Base-by-base conservation (phyloP, 1,140 invertebrate genomes). In the Telenomus remus region DNA sequence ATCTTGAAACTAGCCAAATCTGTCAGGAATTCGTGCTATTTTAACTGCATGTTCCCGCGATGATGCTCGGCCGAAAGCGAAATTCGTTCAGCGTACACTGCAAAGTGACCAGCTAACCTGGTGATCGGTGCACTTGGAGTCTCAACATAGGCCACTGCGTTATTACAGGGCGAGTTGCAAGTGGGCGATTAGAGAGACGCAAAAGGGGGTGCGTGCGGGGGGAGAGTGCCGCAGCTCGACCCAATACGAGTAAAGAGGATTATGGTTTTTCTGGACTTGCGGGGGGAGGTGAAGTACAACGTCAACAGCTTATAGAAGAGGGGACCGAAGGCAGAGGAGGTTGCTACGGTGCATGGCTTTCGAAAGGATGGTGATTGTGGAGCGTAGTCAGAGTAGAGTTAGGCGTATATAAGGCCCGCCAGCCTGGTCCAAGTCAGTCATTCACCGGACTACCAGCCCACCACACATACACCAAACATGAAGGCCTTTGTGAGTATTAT, bases 321-420 rank as follows among this genome's bases (percentile, higher is more conserved):
- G 69, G 70, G 60, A 65, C 59, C 50, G 69, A 69, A 65, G 76
- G 70, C 49, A 78, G 74, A 81, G 84, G 84, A 82, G 83, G 83
- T 80, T 80, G 84, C 70, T 43, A 82, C 81, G 80, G 82, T 78
- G 83, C 82, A 79, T 81, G 80, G 87, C 86, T 88, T 88, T 88
- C 86, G 87, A 88, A 88, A 88, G 87, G 87, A 88, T 88, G 85
- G 86, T 86, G 87, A 88, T 88, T 87, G 87, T 88, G 86, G 86
- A 88, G 85, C 85, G 85, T 87, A 84, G 83, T 81, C 79, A 85
- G 84, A 85, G 84, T 86, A 83, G 86, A 88, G 84, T 87, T 87
- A 83, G 86, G 85, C 81, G 86, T 88, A 88, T 88, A 88, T 87
- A 88, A 88, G 81, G 86, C 85, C 85, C 80, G 80, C 76, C 80